Conservation (phyloP, 2,797 vertebrate species). For the Acrossocheilus wenchowensis region DNA sequence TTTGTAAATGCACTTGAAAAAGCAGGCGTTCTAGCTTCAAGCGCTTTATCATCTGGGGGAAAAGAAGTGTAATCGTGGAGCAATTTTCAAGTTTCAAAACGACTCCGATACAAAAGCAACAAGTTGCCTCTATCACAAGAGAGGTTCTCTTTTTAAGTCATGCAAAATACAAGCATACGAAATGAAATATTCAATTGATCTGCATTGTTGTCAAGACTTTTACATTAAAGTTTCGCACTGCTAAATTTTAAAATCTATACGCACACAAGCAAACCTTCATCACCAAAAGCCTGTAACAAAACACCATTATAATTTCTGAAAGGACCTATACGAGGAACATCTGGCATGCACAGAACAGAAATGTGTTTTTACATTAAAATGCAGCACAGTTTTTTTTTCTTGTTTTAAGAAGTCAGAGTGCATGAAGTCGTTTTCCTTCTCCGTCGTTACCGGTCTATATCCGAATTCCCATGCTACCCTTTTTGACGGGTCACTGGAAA, state of each 20-base stretch:
- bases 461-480: constrained; percentile 98
- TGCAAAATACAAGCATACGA: background rate
- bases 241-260: background rate
- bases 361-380: background rate
- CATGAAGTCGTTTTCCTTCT: constrained; percentile 52
- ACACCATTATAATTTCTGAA: constrained; percentile 1
- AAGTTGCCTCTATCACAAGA: constrained; percentile 4
- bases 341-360: background rate
- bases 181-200: background rate
- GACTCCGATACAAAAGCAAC: constrained; percentile 17
- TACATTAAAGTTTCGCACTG: background rate
- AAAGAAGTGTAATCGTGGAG: background rate
- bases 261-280: background rate
- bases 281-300: background rate
- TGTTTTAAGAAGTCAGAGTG: constrained; percentile 35
- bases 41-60: background rate
- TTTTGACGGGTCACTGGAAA: constrained; percentile 99
- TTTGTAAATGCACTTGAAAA: background rate
- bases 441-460: constrained; percentile 60
- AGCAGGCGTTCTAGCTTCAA: background rate
- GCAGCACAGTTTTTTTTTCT: background rate
- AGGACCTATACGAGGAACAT: background rate
- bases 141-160: background rate
- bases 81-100: constrained; percentile 4
- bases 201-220: background rate